Base-by-base conservation (phyloP, 1,140 invertebrate species). In the Leptopilina clavipes region DNA sequence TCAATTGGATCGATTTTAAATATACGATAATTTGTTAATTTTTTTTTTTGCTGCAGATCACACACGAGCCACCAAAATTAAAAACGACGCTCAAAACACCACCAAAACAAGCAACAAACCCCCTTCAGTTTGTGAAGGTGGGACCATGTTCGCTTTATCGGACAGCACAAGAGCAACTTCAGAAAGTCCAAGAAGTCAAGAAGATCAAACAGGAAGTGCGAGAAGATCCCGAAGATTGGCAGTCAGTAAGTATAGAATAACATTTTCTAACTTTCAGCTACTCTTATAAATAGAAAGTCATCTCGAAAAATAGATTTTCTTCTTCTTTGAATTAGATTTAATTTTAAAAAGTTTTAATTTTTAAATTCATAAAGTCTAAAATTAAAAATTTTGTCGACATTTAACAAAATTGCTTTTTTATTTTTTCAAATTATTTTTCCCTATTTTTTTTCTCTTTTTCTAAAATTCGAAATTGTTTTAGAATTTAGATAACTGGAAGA, bases 401-500 rank as follows among this genome's bases (percentile, higher is more conserved):
- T n/a, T n/a, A n/a, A n/a, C n/a, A 31, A 31, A 31, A 31, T 31
- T 31, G n/a, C 25, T 31, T 31, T 31, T 31, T 6, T 40, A 40
- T 40, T 40, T 40, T 6, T 7, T 40, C 8, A 6, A 40, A 40
- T 9, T 40, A 7, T 52, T 52, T 52, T 52, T 52, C 17, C 14
- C 3, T 40, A 0, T 40, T n/a, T n/a, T n/a, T n/a, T n/a, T n/a
- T n/a, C n/a, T n/a, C n/a, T n/a, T n/a, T n/a, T n/a, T n/a, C n/a
- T n/a, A n/a, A n/a, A n/a, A n/a, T n/a, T n/a, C n/a, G 37, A 3
- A 9, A 40, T 40, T 40, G 5, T 9, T 40, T 86, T 11, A 97
- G 96, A 97, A 97, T 91, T 91, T 98, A 90, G 96, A 97, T 89
- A 97, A 96, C 91, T 98, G 97, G 97, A 98, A 97, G 90, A 96